Base-by-base conservation (phyloP, 2,888 invertebrate genomes). In the Drosophila helvetica region DNA sequence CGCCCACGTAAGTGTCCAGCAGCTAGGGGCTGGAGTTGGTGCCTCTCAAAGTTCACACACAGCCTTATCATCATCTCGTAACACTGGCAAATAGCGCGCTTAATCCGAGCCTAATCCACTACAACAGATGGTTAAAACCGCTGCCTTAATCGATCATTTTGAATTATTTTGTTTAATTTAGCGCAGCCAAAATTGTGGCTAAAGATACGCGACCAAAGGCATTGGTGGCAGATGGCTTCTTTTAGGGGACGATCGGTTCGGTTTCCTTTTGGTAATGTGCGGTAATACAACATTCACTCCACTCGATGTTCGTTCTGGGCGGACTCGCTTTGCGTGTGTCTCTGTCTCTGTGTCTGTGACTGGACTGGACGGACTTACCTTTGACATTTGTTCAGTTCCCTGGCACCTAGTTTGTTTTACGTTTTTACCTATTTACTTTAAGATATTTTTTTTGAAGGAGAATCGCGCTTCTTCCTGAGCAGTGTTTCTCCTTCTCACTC, bases 1-100 rank as follows among this genome's bases (percentile, higher is more conserved):
- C 96, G 91, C 96, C 96, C 91, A 96, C 96, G 96, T 96, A 94
- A 95, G 95, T 94, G n/a, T 27, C 9, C 7, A 38, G 38, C 15
- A 15, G 6, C 38, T 15, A 38, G 2, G 38, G 15, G 38, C 38
- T 38, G 38, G 15, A 15, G 15, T 38, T 15, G 38, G 5, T 15
- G 38, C 47, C 9, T 22, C 2, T n/a, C 25, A 43, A 7, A 4
- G 8, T 18, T 15, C 12, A 38, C 46, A 25, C 10, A 18, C n/a
- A 22, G n/a, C 12, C 7, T 15, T 55, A 27, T 53, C 7, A 9
- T 50, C 19, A 27, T 22, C 17, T 50, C 51, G 15, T 47, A 48
- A 52, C 46, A 55, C 43, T 38, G 48, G 30, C 9, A 27, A 45
- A 25, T 42, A 43, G 25, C 43, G 54, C 30, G 50, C 22, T 22